phyloP scores from a whole-genome alignment of 2,888 invertebrate genomes.

The Pammene aurita region DNA sequence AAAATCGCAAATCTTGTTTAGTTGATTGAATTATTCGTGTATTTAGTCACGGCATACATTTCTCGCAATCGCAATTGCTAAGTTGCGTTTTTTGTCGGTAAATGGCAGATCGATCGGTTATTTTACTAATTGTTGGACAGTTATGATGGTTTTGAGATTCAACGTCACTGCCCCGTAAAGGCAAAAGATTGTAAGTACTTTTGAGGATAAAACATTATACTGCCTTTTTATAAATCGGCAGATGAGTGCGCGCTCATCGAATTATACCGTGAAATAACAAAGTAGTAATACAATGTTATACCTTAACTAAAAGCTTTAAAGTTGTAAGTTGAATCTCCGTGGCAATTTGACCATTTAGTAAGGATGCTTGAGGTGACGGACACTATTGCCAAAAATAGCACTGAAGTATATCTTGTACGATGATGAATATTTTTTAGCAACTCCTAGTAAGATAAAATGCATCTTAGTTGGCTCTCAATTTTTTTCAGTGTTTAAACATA shows the following conservation, averaged over 20 bases:
- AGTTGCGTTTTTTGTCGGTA: conserved; percentile 47
- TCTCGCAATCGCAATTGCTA: conserved; percentile 54
- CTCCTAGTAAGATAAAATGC: no score
- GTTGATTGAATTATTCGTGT: conserved; percentile 47
- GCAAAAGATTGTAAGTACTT: conserved; percentile 1
- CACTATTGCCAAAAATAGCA: conserved; percentile 13
- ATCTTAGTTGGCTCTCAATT: no score
- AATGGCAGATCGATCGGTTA: conserved; percentile 53
- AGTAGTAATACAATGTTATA: background rate
- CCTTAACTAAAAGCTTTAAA: background rate
- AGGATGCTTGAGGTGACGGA: conserved; percentile 13
- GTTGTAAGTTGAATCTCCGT: background rate
- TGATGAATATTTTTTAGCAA: no score
- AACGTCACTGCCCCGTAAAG: background rate
- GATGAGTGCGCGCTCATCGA: background rate
- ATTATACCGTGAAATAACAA: conserved; percentile 5
- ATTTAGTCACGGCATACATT: conserved; percentile 55
- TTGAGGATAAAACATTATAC: background rate
- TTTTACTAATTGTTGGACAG: conserved; percentile 50
- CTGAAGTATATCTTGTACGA: conserved; percentile 5
- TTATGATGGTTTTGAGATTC: conserved; percentile 46
- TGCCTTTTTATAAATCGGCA: background rate
- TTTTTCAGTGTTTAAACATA: no score
- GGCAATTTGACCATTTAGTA: background rate
- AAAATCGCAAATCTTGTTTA: conserved; percentile 42